Evolutionary conservation across 2,888 invertebrate genomes (phyloP), one percentile per base, ranked within the genome.

Genomic region (Agriotes lineatus): DNA sequence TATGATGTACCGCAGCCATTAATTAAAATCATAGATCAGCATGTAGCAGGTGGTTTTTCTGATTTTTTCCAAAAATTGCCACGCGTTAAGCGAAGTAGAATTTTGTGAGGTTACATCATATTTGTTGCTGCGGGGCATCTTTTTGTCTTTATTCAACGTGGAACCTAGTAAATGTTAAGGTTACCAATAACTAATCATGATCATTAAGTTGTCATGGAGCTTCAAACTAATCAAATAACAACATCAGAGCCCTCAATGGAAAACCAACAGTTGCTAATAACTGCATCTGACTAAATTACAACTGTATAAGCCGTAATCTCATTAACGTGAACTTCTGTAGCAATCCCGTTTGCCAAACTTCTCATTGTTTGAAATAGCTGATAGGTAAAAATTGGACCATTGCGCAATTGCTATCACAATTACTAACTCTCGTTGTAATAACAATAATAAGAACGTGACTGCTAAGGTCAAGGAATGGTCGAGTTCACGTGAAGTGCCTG

Each of bases 381-480:
- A n/a, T n/a, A n/a, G n/a, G n/a, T n/a, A n/a, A n/a, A n/a, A n/a
- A n/a, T n/a, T n/a, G n/a, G n/a, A n/a, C 45, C 44, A 45, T 59
- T 59, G 44, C 9, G 9, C 12, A 19, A 9, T 45, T 33, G 33
- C 52, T n/a, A 18, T n/a, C n/a, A n/a, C n/a, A n/a, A n/a, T n/a
- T n/a, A n/a, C n/a, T n/a, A n/a, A n/a, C n/a, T n/a, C n/a, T n/a
- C n/a, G n/a, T 18, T 48, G 22, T 33, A 14, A 33, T 3, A 33
- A 52, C 18, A 52, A 52, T n/a, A n/a, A n/a, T n/a, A n/a, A 52
- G 18, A 52, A 52, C 52, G 52, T 52, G 52, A 52, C 52, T 50
- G 14, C 25, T 61, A 61, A 61, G 61, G 37, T 61, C 61, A 61
- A 61, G 61, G 61, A 39, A 50, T 18, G 22, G 52, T 61, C 33